Evolutionary conservation across 2,888 invertebrate species (phyloP).

Genomic region (Colostygia pectinataria): DNA sequence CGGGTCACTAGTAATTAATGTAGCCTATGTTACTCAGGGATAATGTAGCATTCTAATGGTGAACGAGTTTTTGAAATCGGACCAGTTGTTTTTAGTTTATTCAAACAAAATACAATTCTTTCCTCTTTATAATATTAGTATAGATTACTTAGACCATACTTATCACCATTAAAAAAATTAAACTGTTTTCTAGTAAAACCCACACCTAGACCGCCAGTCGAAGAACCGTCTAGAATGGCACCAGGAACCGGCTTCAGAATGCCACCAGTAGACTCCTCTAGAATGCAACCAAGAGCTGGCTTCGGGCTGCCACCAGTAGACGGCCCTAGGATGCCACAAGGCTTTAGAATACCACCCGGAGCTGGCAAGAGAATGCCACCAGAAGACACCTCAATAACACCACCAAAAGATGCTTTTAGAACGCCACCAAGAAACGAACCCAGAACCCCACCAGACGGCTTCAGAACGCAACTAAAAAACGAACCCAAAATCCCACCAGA

Average conservation of each 20-base stretch:
- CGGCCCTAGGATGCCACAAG: background rate
- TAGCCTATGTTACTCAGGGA: too few species aligned
- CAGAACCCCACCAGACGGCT: background rate
- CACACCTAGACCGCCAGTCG: background rate
- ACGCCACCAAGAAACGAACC: background rate
- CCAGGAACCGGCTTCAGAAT: background rate
- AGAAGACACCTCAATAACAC: background rate
- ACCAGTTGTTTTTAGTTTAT: too few species aligned
- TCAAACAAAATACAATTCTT: too few species aligned
- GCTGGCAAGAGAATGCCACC: background rate
- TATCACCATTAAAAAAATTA: too few species aligned
- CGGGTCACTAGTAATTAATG: too few species aligned
- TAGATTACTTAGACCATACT: too few species aligned
- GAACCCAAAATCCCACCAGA: background rate
- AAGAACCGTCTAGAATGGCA: background rate
- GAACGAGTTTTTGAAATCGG: too few species aligned
- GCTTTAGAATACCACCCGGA: background rate
- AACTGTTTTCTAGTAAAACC: too few species aligned
- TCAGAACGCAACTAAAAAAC: background rate
- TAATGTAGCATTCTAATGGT: too few species aligned
- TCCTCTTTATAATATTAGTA: too few species aligned
- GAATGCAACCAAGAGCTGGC: background rate
- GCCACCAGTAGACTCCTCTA: background rate
- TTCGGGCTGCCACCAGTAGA: background rate
- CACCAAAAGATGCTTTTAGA: too few species aligned